phyloP scores from a whole-genome alignment of 2,113 vertebrate species.

The Lycocorax pyrrhopterus region DNA sequence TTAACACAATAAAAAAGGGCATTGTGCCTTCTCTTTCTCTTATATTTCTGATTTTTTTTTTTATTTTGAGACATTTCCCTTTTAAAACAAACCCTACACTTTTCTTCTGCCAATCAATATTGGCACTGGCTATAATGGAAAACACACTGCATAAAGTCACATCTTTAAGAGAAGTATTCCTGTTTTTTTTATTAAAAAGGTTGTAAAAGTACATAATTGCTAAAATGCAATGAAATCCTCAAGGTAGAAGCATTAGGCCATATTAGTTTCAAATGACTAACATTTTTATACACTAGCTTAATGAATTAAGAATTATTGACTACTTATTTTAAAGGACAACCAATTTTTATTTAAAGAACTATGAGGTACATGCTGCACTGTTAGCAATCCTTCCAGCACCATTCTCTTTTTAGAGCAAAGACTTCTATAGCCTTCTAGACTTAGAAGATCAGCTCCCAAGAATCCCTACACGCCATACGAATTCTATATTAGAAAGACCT shows the following conservation, averaged over 20 bases:
- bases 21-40: not conserved
- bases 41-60: not conserved
- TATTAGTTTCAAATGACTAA: conserved; percentile 35
- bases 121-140: not conserved
- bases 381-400: not conserved
- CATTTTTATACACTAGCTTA: conserved; percentile 6
- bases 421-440: not conserved
- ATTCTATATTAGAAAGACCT: not conserved
- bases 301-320: conserved; percentile 13
- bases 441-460: not conserved
- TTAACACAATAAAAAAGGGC: not conserved
- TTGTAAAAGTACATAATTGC: conserved; percentile 17
- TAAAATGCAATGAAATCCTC: not conserved
- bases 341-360: conserved; percentile 3
- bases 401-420: not conserved
- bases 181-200: not conserved
- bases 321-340: conserved; percentile 4
- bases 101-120: not conserved
- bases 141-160: not conserved
- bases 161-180: conserved; percentile 7
- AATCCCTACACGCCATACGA: not conserved
- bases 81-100: not conserved
- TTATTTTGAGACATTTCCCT: not conserved
- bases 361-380: not conserved
- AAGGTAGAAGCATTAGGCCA: not conserved